Evolutionary conservation across 2,113 vertebrate genomes (phyloP).

Genomic region (crab-eating macaque (Macaca fascicularis)): DNA sequence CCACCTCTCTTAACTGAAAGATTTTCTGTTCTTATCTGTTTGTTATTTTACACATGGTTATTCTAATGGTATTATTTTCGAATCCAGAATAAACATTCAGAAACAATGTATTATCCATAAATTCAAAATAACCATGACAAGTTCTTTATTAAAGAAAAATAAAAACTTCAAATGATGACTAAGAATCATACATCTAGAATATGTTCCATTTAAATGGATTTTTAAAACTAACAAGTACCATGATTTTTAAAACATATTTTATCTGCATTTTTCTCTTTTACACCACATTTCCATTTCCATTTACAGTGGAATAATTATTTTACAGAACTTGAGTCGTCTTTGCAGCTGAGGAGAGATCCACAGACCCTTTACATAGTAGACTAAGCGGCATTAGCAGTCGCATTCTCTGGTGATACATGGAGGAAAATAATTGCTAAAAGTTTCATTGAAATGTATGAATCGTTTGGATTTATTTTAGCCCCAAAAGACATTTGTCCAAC

Average conservation of each 20-base stretch:
- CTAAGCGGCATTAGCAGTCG: not conserved
- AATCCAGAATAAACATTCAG: conserved; percentile 24
- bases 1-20: not conserved
- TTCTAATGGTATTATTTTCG: not conserved
- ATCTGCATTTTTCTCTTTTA: not conserved
- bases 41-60: not conserved
- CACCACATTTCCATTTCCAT: not conserved
- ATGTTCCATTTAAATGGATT: not conserved
- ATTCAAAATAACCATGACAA: not conserved
- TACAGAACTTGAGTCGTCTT: not conserved
- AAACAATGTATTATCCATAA: not conserved
- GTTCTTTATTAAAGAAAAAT: not conserved
- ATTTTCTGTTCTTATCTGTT: not conserved
- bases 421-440: not conserved
- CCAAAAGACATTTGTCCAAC: not conserved
- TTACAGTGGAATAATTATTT: not conserved
- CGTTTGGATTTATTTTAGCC: not conserved
- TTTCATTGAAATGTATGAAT: not conserved
- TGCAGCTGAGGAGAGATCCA: not conserved
- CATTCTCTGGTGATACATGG: not conserved
- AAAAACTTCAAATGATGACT: not conserved
- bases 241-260: not conserved
- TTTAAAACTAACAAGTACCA: not conserved
- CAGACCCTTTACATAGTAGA: no score
- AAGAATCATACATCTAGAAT: not conserved